Base-by-base conservation (phyloP, 2,888 invertebrate species). In the Psylliodes chrysocephalus region DNA sequence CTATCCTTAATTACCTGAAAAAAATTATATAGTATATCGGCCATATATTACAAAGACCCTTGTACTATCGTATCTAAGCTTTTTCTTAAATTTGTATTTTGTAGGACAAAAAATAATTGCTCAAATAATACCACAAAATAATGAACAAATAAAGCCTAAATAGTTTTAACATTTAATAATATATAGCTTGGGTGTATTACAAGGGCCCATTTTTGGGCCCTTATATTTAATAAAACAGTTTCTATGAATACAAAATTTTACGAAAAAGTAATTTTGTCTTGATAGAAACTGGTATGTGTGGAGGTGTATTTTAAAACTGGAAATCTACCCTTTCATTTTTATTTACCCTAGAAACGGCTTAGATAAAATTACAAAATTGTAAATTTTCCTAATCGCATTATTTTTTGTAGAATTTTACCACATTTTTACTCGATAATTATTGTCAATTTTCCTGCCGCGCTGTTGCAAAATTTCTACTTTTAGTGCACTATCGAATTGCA, bases 371-470 rank as follows among this genome's bases (percentile, higher is more conserved):
- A 30, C 6, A 30, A 30, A 30, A 8, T 30, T 22, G 2, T 22
- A 22, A 22, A 22, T 2, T 22, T 4, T 4, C 2, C 22, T 6
- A 22, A 22, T 2, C 6, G 6, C 22, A 6, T 22, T 30, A 8
- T 8, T 30, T 30, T 30, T 30, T 30, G 10, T 30, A 8, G 30
- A 7, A 8, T 8, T 30, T 3, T 30, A 30, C 30, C 10, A 30
- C 8, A 30, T 8, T 30, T 30, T 30, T 8, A 14, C 4, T 14
- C 8, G 15, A 49, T 14, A 17, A 18, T 51, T 33, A 33, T 52
- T 52, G 51, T 52, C 51, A 52, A 52, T 52, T 52, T 17, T 35
- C n/a, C 17, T 17, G 38, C 14, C 10, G 38, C 38, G 7, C 17
- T 17, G 14, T 38, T 38, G 14, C 38, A 14, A 35, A 18, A 52